phyloP scores from a whole-genome alignment of 2,888 invertebrate genomes.

The Lasioglossum pauxillum region DNA sequence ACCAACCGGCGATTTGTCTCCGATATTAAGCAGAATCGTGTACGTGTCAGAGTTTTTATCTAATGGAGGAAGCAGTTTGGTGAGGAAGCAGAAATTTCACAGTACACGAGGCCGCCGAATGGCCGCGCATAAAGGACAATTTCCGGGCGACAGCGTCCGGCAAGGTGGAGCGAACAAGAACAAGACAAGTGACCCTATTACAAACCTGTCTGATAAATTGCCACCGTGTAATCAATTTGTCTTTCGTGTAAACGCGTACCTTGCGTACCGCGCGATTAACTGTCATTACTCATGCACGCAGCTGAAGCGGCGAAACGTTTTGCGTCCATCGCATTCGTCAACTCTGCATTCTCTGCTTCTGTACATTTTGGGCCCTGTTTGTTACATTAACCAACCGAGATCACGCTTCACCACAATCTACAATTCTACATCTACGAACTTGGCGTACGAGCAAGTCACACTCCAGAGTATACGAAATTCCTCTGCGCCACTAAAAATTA shows the following conservation, averaged over 20 bases:
- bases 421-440: background rate
- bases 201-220: conserved; percentile 34
- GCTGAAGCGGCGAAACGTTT: conserved; percentile 9
- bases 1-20: background rate
- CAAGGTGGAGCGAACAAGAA: conserved; percentile 20
- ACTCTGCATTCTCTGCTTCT: background rate
- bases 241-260: conserved; percentile 20
- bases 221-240: conserved; percentile 31
- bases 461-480: background rate
- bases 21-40: background rate
- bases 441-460: background rate
- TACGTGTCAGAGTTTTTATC: background rate
- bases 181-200: conserved; percentile 31
- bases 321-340: conserved; percentile 3
- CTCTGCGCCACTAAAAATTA: no score
- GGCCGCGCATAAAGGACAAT: conserved; percentile 6
- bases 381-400: background rate
- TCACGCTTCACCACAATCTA: background rate
- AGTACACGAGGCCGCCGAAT: background rate
- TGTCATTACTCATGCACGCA: conserved; percentile 10
- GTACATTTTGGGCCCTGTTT: background rate
- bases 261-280: conserved; percentile 14
- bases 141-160: conserved; percentile 29
- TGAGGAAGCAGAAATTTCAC: background rate
- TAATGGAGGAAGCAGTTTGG: background rate